Base-by-base conservation (phyloP, 37 sponge, comb jelly and placozoan genomes). In the Crambe crambe region DNA sequence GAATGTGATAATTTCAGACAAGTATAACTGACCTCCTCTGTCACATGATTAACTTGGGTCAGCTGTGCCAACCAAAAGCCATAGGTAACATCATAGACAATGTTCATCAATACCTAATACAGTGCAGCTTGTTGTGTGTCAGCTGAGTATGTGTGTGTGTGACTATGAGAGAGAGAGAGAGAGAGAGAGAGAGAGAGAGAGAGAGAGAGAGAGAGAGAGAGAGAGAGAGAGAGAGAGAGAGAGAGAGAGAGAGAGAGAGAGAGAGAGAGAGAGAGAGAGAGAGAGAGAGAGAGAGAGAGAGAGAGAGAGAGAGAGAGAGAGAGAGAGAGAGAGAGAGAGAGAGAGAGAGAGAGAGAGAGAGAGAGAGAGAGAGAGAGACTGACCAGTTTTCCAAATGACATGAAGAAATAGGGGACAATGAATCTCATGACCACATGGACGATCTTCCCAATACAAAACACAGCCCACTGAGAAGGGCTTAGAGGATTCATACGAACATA, bases 91-190 rank as follows among this genome's bases (percentile, higher is more conserved):
- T n/a, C n/a, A n/a, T n/a, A n/a, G n/a, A n/a, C n/a, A n/a, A n/a
- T n/a, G n/a, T n/a, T n/a, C n/a, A n/a, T n/a, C n/a, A n/a, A n/a
- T n/a, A n/a, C n/a, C n/a, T n/a, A n/a, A n/a, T n/a, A n/a, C n/a
- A n/a, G n/a, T n/a, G n/a, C n/a, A n/a, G n/a, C n/a, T n/a, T n/a
- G n/a, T n/a, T 72, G 51, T 30, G 56, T 43, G 38, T 63, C 58
- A 20, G n/a, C 2, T 8, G 31, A 18, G 2, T 71, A 64, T 76
- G 77, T 76, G 77, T 76, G 77, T 76, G 77, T 76, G 64, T 76
- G 75, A 74, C 26, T 20, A 32, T 20, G n/a, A 74, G 35, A 74
- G 75, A 59, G 77, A 43, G 77, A 43, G 56, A 54, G 56, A 54
- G 56, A 54, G 56, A 54, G 56, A 54, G 56, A 54, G 56, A 54